phyloP scores from a whole-genome alignment of 2,113 vertebrate genomes.

The Sylvilagus bachmani region DNA sequence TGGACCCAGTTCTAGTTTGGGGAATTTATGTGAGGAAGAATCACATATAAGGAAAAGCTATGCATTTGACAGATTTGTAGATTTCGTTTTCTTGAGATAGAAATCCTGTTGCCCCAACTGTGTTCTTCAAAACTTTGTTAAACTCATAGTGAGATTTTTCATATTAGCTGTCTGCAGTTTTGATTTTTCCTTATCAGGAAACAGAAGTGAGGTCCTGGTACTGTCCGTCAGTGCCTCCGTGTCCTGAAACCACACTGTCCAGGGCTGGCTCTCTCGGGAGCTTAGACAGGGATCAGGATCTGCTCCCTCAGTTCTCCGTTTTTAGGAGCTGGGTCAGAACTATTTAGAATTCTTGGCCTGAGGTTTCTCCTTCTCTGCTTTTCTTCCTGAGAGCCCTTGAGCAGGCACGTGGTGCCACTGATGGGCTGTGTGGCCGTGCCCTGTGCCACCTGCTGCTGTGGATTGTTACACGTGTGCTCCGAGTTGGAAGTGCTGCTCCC shows the following conservation, averaged over 20 bases:
- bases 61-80: neutral
- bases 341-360: neutral
- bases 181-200: neutral
- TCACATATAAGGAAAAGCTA: neutral
- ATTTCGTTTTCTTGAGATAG: no score
- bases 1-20: neutral
- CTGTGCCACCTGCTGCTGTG: neutral
- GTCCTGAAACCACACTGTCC: neutral
- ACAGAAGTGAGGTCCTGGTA: neutral
- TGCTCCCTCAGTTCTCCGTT: neutral
- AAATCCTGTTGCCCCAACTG: neutral
- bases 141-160: neutral
- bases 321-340: neutral
- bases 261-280: neutral
- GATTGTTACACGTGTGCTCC: neutral
- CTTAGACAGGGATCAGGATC: neutral
- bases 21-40: neutral
- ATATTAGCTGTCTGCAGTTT: neutral
- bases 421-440: neutral
- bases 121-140: neutral
- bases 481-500: neutral
- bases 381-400: neutral
- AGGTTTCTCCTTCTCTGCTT: neutral
- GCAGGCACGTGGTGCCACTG: neutral
- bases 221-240: neutral